Conservation (phyloP, 2,888 invertebrate genomes). For the Noctuana brunneofusca region DNA sequence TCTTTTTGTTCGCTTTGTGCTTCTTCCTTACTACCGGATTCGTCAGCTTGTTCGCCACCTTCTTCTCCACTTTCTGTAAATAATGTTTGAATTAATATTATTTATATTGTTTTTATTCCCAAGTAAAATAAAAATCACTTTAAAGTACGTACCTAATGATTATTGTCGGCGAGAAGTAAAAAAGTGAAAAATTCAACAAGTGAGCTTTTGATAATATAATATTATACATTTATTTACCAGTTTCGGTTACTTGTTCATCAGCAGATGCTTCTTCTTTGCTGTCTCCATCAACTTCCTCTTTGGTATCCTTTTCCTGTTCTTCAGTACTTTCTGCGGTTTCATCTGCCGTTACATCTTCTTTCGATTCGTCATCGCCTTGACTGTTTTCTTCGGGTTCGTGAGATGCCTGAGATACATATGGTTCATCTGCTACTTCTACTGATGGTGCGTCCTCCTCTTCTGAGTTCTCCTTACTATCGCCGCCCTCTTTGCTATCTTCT, state of each 20-base stretch:
- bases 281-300: constrained; percentile 56
- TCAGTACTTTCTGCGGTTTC: constrained; percentile 63
- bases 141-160: background rate
- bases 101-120: background rate
- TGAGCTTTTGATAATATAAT: background rate
- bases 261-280: constrained; percentile 70
- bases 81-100: constrained; percentile 15
- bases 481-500: constrained; percentile 52
- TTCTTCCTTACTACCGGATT: constrained; percentile 43
- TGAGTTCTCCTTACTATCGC: constrained; percentile 56
- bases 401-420: constrained; percentile 72
- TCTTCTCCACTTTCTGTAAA: constrained; percentile 69
- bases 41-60: constrained; percentile 46
- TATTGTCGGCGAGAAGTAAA: background rate
- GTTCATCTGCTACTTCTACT: constrained; percentile 77
- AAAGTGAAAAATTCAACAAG: background rate
- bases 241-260: constrained; percentile 74
- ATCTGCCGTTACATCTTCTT: constrained; percentile 58
- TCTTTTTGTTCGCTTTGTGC: constrained; percentile 48
- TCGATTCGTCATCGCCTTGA: constrained; percentile 62
- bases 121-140: background rate
- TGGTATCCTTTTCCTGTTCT: constrained; percentile 50
- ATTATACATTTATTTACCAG: constrained; percentile 52
- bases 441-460: constrained; percentile 68
- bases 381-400: constrained; percentile 70